These are phyloP conservation scores for Brenthis daphne DNA, from an alignment of 2,888 invertebrate genomes.

Conservation along the genomic window DNA sequence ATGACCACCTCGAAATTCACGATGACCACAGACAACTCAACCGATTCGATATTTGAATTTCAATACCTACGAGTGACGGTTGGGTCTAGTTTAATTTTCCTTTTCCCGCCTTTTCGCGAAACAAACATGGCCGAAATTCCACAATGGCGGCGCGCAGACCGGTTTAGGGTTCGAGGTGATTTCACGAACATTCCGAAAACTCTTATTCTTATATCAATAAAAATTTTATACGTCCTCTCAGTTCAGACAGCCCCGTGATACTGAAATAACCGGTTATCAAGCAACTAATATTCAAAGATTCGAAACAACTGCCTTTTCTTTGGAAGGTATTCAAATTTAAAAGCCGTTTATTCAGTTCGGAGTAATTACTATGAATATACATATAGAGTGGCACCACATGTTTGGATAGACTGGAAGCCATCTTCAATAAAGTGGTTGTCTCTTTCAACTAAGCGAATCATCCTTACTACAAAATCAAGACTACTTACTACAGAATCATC, in stretches of 20 bases:
- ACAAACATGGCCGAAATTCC: conserved; percentile 76
- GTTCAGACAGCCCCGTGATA: conserved; percentile 65
- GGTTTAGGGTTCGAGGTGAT: conserved; percentile 59
- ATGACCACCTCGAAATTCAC: conserved; percentile 45
- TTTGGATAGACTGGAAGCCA: conserved; percentile 32
- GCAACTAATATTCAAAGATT: conserved; percentile 40
- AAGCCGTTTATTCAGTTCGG: conserved; percentile 43
- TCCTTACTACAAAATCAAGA: too few relatives aligned
- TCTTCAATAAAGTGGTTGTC: conserved; percentile 22
- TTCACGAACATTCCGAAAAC: conserved; percentile 60
- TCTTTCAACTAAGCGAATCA: background rate
- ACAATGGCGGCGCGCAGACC: conserved; percentile 65
- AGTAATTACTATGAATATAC: conserved; percentile 40
- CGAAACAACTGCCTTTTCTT: conserved; percentile 38
- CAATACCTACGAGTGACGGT: conserved; percentile 48
- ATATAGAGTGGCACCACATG: conserved; percentile 39
- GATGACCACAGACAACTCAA: conserved; percentile 43
- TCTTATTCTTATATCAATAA: conserved; percentile 50
- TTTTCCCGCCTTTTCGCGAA: conserved; percentile 68
- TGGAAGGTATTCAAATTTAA: conserved; percentile 45
- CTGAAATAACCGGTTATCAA: conserved; percentile 70
- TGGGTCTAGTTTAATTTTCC: conserved; percentile 53
- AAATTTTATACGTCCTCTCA: conserved; percentile 65
- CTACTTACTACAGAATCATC: too few relatives aligned
- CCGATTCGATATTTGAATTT: conserved; percentile 44